phyloP scores from a whole-genome alignment of 2,113 vertebrate genomes.

The Myotis yumanensis region DNA sequence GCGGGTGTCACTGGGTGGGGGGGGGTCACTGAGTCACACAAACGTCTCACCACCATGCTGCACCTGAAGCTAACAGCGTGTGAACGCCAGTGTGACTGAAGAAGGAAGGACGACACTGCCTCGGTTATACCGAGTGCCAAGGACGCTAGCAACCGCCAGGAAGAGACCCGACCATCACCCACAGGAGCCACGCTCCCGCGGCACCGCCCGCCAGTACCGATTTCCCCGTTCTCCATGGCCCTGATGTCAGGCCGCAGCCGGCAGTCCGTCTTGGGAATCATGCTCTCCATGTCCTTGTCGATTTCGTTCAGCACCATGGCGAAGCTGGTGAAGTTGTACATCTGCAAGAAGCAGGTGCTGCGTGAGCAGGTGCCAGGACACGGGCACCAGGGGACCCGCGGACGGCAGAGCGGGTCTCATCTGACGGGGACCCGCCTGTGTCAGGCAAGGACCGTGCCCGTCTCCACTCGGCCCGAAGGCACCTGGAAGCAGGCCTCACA shows the following conservation, averaged over 20 bases:
- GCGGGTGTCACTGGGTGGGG: neutral
- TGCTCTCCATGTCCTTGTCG: slow-evolving; percentile 92
- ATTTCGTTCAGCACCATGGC: slow-evolving; percentile 96
- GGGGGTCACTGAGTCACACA: neutral
- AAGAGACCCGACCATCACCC: neutral
- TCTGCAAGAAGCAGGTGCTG: slow-evolving; percentile 83
- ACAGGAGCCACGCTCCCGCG: neutral
- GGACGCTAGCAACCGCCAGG: neutral
- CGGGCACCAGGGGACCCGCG: neutral
- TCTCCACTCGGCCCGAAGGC: neutral
- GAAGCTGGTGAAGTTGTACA: slow-evolving; percentile 97
- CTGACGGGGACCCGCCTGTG: accelerated
- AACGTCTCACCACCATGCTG: neutral
- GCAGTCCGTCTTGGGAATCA: slow-evolving; percentile 94
- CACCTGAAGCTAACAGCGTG: neutral
- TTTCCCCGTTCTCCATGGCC: slow-evolving; percentile 97
- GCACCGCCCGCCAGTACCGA: slow-evolving; percentile 84
- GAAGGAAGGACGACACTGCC: too few relatives aligned
- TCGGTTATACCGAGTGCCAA: neutral
- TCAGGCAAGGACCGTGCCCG: accelerated
- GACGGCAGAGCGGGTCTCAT: accelerated
- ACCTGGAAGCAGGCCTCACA: neutral
- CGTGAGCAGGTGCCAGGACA: neutral
- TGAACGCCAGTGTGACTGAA: too few relatives aligned
- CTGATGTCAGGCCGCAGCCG: slow-evolving; percentile 95